Conservation (phyloP, 2,888 invertebrate genomes). For the Hemaris fuciformis region DNA sequence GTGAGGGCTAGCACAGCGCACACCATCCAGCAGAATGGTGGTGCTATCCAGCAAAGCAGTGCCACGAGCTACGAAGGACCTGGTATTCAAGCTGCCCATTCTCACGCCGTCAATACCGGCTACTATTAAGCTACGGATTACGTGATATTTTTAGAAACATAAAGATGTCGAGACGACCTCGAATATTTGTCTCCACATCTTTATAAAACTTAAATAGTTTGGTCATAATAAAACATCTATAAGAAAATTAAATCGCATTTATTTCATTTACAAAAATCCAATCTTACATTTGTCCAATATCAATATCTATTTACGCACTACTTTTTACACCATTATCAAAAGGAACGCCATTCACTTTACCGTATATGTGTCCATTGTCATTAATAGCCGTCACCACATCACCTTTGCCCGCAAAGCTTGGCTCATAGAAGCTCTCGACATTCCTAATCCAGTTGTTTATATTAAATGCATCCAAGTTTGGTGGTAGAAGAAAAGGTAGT, state of each 20-base stretch:
- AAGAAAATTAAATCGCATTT: conserved; percentile 15
- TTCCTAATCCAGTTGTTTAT: conserved; percentile 50
- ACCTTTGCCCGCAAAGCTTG: conserved; percentile 38
- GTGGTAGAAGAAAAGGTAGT: conserved; percentile 46
- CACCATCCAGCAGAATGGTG: conserved; percentile 48
- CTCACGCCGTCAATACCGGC: conserved; percentile 59
- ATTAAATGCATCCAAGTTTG: conserved; percentile 43
- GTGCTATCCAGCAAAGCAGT: conserved; percentile 47
- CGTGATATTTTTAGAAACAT: conserved; percentile 1
- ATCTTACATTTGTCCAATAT: background rate
- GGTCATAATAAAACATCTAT: conserved; percentile 44
- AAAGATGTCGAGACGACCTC: conserved; percentile 60
- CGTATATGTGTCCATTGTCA: conserved; percentile 56
- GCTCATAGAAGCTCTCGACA: conserved; percentile 48
- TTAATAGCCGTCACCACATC: conserved; percentile 49
- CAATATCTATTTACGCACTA: background rate
- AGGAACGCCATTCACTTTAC: conserved; percentile 47
- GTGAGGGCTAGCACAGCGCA: conserved; percentile 58
- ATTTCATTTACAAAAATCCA: background rate
- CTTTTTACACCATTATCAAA: conserved; percentile 43
- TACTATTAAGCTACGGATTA: conserved; percentile 42
- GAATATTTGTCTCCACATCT: conserved; percentile 61
- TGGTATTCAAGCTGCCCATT: conserved; percentile 58
- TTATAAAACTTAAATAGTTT: conserved; percentile 27
- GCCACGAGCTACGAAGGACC: conserved; percentile 60